Evolutionary conservation across 2,888 invertebrate genomes (phyloP), one percentile per base, ranked within the genome.

Genomic region (Chymomyza amoena): DNA sequence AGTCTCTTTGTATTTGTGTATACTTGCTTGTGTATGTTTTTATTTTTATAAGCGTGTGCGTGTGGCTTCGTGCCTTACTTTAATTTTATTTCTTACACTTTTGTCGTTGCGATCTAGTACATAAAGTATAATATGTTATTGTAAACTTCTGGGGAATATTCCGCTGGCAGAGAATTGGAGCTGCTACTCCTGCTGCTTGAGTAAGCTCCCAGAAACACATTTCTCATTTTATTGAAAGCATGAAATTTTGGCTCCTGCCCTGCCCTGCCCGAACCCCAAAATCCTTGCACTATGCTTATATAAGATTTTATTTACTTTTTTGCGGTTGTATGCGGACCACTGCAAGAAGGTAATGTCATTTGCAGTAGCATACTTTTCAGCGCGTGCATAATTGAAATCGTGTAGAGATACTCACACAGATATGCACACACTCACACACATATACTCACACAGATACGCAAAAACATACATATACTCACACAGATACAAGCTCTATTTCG

Each of bases 341-440:
- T 25, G 25, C 25, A 25, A 25, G 25, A 25, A 4, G 32, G 32
- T 32, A 32, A 32, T 32, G 9, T 7, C 32, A 32, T 32, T 32
- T 32, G 32, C 32, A 45, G 13, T 13, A 6, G 39, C 13, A 45
- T 45, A 67, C 66, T 73, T 61, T 66, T 63, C 67, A 28, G 60
- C 62, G 62, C 73, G 61, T 75, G 74, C 78, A 85, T 75, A 83
- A 75, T 78, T 82, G 83, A 67, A 62, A 78, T 60, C 39, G 13
- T 45, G 39, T 13, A 2, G 5, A 39, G 9, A 39, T 10, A 39
- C n/a, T n/a, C n/a, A 36, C 36, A 36, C 36, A 36, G 10, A 9
- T 13, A 39, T 13, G 1, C 39, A 9, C 39, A 39, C 20, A 3
- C 20, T 2, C 3, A 20, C 3, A 32, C n/a, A n/a, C n/a, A 7